Conservation (phyloP, 2,113 vertebrate genomes). For the Gymnogyps californianus region DNA sequence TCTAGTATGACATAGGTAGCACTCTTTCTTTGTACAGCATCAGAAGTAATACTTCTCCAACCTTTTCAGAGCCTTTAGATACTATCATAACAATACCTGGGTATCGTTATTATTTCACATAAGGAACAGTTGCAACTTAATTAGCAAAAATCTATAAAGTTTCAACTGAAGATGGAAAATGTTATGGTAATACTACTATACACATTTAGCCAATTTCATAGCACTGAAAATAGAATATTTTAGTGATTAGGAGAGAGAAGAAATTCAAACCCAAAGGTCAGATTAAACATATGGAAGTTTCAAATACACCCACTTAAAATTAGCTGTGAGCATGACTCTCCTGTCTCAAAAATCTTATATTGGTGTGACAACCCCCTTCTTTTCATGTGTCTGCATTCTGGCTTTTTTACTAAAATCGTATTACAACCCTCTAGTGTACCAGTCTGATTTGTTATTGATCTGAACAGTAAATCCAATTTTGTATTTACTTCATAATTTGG, state of each 20-base stretch:
- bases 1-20: not conserved
- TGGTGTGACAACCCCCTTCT: not conserved
- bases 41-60: not conserved
- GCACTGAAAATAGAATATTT: not conserved
- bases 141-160: not conserved
- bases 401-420: not conserved
- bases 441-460: not conserved
- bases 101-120: not conserved
- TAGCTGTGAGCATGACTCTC: not conserved
- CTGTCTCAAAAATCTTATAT: not conserved
- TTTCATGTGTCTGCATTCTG: not conserved
- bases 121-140: not conserved
- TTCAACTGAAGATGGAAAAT: not conserved
- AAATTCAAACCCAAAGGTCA: not conserved
- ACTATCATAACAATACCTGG: not conserved
- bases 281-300: not conserved
- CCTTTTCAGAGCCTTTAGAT: not conserved
- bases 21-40: not conserved
- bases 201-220: not conserved
- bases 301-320: not conserved
- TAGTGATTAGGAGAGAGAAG: not conserved
- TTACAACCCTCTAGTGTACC: not conserved
- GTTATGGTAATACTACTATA: not conserved
- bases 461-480: not conserved
- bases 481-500: not conserved